Evolutionary conservation across 2,113 vertebrate genomes (phyloP).

Genomic region (Tonatia bakeri): DNA sequence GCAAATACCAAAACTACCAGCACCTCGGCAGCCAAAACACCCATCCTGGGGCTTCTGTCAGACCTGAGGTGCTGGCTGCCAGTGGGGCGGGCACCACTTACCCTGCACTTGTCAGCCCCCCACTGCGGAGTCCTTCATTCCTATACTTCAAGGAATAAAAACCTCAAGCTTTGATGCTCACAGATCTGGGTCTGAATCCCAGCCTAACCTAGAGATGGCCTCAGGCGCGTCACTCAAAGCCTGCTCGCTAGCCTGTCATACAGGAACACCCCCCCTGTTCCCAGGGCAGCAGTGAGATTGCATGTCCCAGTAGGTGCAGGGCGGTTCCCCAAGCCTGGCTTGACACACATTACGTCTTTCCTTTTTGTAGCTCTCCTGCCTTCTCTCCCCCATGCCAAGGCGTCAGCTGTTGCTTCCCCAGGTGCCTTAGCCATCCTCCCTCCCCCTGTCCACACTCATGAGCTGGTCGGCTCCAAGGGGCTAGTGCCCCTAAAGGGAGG

Average conservation of each 20-base stretch:
- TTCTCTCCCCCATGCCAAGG: not conserved
- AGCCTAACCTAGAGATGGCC: not conserved
- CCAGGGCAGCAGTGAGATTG: not conserved
- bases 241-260: not conserved
- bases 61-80: not conserved
- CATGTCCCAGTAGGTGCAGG: not conserved
- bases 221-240: not conserved
- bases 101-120: not conserved
- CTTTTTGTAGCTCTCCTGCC: not conserved
- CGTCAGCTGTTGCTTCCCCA: not conserved
- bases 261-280: not conserved
- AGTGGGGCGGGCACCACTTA: not conserved
- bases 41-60: not conserved
- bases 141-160: not conserved
- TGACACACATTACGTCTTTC: not conserved
- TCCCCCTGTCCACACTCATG: not conserved
- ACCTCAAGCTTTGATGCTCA: not conserved
- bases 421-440: not conserved
- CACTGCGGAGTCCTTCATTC: not conserved
- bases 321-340: not conserved
- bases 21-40: not conserved
- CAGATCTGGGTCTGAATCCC: not conserved
- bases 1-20: not conserved
- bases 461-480: not conserved
- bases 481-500: not conserved